These are phyloP conservation scores for Onychomys arenicola DNA, from an alignment of 2,797 vertebrate genomes.

Conservation along the genomic window DNA sequence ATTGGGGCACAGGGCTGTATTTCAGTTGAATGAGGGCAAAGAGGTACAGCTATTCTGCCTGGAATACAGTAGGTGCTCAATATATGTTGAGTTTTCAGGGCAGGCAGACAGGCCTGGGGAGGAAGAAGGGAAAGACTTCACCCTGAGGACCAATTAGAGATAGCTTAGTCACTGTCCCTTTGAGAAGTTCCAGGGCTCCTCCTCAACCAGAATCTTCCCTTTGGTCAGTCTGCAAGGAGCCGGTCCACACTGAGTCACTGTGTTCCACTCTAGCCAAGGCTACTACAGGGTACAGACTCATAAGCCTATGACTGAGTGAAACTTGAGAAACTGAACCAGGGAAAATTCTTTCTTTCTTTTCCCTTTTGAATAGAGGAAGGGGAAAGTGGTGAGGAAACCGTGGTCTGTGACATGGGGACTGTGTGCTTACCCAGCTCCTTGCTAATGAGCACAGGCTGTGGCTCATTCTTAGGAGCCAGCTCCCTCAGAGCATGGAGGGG, in stretches of 20 bases:
- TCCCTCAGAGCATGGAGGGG: background rate
- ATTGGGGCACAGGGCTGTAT: background rate
- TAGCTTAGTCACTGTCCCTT: background rate
- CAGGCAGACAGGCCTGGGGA: background rate
- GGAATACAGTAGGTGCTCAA: background rate
- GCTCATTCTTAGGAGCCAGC: accelerated
- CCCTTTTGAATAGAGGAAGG: slow-evolving; percentile 53
- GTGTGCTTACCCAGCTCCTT: background rate
- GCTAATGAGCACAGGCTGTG: background rate
- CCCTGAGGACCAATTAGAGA: background rate
- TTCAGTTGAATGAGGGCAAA: background rate
- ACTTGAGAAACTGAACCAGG: slow-evolving; percentile 40
- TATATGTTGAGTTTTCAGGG: background rate
- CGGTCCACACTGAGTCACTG: background rate
- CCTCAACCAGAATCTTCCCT: background rate
- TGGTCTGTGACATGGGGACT: background rate
- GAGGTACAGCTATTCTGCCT: background rate
- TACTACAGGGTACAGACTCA: background rate
- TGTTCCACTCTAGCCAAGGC: background rate
- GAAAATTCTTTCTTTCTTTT: slow-evolving; percentile 15
- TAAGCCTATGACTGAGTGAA: background rate
- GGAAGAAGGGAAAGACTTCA: background rate
- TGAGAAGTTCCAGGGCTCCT: background rate
- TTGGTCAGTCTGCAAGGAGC: background rate
- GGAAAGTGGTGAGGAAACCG: background rate